Conservation (phyloP, 2,888 invertebrate genomes). For the Machimus rusticus region DNA sequence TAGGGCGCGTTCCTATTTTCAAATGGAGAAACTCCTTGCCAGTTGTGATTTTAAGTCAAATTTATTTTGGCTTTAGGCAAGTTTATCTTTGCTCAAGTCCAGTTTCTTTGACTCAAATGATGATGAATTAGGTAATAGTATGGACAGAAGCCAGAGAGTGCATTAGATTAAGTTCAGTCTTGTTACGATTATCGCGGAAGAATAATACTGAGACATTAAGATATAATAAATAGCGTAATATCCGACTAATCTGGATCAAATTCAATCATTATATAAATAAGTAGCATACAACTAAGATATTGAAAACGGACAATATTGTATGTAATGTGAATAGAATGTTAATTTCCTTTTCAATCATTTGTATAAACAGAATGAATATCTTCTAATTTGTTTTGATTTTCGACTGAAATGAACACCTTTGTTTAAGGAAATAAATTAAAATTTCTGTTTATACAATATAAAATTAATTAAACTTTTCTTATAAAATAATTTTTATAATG, state of each 20-base stretch:
- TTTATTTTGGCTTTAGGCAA: not conserved
- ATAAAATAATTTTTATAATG: too few relatives aligned
- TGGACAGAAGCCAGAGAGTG: not conserved
- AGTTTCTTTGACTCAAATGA: not conserved
- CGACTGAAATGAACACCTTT: too few relatives aligned
- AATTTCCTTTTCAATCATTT: too few relatives aligned
- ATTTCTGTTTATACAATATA: too few relatives aligned
- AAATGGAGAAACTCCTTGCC: not conserved
- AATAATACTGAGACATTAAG: not conserved
- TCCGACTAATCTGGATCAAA: not conserved
- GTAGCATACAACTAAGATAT: too few relatives aligned
- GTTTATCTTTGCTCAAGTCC: not conserved
- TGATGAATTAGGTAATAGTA: not conserved
- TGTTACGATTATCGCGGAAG: not conserved
- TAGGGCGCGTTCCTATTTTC: not conserved
- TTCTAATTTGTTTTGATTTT: too few relatives aligned
- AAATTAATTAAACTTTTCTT: too few relatives aligned
- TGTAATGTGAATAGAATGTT: not conserved
- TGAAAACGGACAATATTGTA: not conserved
- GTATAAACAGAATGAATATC: not conserved
- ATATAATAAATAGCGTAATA: not conserved
- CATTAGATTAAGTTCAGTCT: not conserved
- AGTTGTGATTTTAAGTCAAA: not conserved
- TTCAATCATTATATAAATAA: not conserved
- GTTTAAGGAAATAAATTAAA: too few relatives aligned